These are phyloP conservation scores for Galagoides demidoff DNA, from an alignment of 2,797 vertebrate genomes.

Conservation along the genomic window DNA sequence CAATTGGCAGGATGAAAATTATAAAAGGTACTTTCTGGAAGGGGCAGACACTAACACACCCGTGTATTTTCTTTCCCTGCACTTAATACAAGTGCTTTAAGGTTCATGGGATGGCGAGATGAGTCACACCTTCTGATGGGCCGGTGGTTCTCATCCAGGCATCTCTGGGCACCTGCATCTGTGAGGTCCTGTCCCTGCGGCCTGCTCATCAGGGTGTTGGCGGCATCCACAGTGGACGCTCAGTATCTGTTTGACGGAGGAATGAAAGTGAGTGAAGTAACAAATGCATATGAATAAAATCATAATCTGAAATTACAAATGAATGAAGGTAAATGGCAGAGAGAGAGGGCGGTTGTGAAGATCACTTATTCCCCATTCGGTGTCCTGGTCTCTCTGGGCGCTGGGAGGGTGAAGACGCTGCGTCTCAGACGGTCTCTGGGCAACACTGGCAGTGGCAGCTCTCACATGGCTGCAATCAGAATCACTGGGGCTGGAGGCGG, in stretches of 20 bases:
- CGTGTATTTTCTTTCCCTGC: background rate
- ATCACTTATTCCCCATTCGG: no score
- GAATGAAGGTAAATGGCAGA: background rate
- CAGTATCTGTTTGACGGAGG: background rate
- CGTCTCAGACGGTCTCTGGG: background rate
- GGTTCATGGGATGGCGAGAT: background rate
- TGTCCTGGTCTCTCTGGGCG: background rate
- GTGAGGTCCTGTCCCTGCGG: no score
- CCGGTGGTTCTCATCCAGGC: background rate
- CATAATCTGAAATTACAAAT: background rate
- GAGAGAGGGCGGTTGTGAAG: background rate
- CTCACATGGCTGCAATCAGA: background rate
- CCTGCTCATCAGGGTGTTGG: rapidly evolving
- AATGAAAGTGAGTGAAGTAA: background rate
- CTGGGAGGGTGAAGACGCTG: background rate
- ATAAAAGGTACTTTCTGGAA: background rate
- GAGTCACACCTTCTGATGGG: background rate
- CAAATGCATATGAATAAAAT: background rate
- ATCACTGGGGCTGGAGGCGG: rapidly evolving
- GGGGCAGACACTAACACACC: background rate
- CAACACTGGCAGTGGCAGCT: no score
- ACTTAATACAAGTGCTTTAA: rapidly evolving
- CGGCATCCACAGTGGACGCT: rapidly evolving
- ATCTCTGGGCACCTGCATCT: background rate
- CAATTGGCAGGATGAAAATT: background rate